Conservation (phyloP, 2,113 vertebrate species). For the Dipodomys spectabilis region DNA sequence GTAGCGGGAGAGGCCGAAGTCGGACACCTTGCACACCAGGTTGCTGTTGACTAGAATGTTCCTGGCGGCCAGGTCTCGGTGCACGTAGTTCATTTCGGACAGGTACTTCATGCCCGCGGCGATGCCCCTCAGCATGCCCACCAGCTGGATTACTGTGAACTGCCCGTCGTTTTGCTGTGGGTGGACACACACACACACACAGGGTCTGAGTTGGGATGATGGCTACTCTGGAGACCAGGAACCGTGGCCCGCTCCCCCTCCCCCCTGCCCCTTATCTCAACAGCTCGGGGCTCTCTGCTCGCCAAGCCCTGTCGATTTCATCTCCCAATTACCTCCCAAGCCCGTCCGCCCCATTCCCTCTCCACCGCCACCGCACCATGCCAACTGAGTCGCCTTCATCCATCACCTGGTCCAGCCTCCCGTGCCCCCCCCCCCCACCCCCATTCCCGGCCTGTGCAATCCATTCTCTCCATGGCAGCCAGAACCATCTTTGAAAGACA, state of each 20-base stretch:
- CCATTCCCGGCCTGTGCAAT: not conserved
- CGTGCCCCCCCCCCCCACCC: not conserved
- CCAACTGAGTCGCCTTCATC: slow-evolving; percentile 57
- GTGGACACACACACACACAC: not conserved
- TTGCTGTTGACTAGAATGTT: slow-evolving; percentile 99
- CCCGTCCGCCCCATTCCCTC: slow-evolving; percentile 39
- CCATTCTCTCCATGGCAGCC: slow-evolving; percentile 44
- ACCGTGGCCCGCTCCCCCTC: not conserved
- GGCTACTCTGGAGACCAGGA: not conserved
- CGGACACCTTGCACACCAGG: slow-evolving; percentile 98
- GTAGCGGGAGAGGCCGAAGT: slow-evolving; percentile 98
- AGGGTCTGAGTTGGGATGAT: slow-evolving; percentile 27
- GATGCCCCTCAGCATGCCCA: slow-evolving; percentile 98
- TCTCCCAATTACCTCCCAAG: slow-evolving; percentile 65
- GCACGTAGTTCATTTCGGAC: slow-evolving; percentile 98
- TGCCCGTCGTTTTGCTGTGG: slow-evolving; percentile 97
- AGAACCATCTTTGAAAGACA: slow-evolving; percentile 59
- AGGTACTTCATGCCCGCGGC: slow-evolving; percentile 99
- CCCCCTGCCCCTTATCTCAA: too few relatives aligned
- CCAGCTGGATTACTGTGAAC: slow-evolving; percentile 98
- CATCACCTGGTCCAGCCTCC: slow-evolving; percentile 64
- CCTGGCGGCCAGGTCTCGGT: slow-evolving; percentile 96
- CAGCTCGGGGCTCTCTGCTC: slow-evolving; percentile 13
- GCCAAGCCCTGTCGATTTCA: slow-evolving; percentile 63
- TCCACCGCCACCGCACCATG: slow-evolving; percentile 33